These are phyloP conservation scores for Megathymus violae DNA, from an alignment of 1,140 invertebrate species.

Conservation along the genomic window DNA sequence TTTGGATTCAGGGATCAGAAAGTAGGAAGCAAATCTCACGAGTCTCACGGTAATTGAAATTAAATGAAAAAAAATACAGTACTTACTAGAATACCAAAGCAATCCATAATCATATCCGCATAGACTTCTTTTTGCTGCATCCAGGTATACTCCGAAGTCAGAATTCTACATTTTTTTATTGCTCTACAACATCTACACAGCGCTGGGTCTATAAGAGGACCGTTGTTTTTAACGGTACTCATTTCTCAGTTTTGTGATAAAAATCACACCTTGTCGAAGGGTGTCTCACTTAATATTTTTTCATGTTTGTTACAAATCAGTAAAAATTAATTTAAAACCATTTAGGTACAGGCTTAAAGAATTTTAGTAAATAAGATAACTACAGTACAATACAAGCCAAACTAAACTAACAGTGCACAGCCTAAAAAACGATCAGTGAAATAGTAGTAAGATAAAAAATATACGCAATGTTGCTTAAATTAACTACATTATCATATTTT, in stretches of 20 bases:
- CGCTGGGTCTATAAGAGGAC: slow-evolving; percentile 69
- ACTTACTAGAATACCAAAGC: slow-evolving; percentile 72
- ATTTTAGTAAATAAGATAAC: neutral
- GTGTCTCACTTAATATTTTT: neutral
- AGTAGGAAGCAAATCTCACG: too few relatives aligned
- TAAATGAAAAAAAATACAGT: neutral
- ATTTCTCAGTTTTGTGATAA: slow-evolving; percentile 30
- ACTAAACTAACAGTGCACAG: neutral
- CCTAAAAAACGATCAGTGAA: slow-evolving; percentile 1
- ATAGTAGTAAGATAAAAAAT: neutral
- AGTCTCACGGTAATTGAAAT: too few relatives aligned
- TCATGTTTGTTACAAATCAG: neutral
- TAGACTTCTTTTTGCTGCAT: slow-evolving; percentile 74
- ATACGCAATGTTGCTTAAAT: neutral
- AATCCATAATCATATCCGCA: slow-evolving; percentile 77
- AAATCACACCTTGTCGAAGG: slow-evolving; percentile 21
- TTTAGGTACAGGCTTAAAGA: neutral
- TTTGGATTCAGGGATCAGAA: too few relatives aligned
- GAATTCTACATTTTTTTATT: slow-evolving; percentile 74
- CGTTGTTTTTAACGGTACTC: slow-evolving; percentile 53
- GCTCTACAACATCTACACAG: slow-evolving; percentile 70
- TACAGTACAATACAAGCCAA: neutral
- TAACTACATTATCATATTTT: too few relatives aligned
- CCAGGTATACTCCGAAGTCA: slow-evolving; percentile 73
- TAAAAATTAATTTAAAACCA: neutral